phyloP scores from a whole-genome alignment of 1,140 invertebrate species.

The Rhopalosiphum padi region DNA sequence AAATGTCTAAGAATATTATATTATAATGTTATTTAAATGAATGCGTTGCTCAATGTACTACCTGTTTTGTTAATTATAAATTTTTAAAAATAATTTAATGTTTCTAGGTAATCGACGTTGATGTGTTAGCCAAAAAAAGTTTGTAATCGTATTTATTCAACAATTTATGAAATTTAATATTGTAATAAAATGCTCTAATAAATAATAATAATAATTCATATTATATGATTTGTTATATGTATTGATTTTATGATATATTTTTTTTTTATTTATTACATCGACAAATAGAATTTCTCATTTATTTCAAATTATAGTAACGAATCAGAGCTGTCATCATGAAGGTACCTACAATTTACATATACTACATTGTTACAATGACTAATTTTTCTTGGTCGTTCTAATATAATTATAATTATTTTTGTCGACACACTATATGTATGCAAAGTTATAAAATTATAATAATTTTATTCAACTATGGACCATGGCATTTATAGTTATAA shows the following conservation, averaged over 20 bases:
- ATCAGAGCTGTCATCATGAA: not conserved
- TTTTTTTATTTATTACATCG: not conserved
- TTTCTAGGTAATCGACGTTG: not conserved
- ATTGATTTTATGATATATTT: not conserved
- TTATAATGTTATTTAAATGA: not conserved
- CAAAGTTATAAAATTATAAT: not conserved
- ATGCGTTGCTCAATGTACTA: constrained; percentile 26
- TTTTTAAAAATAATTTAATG: not conserved
- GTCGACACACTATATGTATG: not conserved
- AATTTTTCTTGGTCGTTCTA: not conserved
- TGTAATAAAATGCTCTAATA: not conserved
- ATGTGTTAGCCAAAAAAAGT: not conserved
- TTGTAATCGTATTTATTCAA: constrained; percentile 1
- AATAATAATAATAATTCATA: not conserved
- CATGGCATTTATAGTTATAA: not conserved
- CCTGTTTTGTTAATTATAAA: not conserved
- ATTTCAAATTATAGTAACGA: not conserved
- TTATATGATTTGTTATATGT: not conserved
- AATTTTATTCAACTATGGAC: not conserved
- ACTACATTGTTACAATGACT: not conserved
- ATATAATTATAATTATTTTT: not conserved
- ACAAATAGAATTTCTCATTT: not conserved
- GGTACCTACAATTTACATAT: not conserved
- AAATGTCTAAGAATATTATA: constrained; percentile 16
- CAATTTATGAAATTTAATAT: not conserved